Percentiles rank a stretch among this genome's conserved stretches.
Evolutionary conservation across 2,888 invertebrate species (phyloP).

Genomic region (Trypoxylon attenuatum): DNA sequence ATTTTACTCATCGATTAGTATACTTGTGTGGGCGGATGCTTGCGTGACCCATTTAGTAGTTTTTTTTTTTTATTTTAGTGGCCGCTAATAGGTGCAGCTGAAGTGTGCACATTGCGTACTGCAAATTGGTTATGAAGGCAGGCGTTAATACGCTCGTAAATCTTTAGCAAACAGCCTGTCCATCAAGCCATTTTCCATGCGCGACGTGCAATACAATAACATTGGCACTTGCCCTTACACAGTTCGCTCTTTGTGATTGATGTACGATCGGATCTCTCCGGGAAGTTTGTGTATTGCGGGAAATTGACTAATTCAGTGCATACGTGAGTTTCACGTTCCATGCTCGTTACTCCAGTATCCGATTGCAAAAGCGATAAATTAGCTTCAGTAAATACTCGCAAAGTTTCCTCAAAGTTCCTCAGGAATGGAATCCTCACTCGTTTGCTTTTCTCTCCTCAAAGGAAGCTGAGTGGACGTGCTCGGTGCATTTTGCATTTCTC

Average conservation of each 20-base stretch:
- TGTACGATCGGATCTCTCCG: neutral
- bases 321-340: neutral
- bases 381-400: too few species aligned
- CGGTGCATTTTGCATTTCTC: conserved; percentile 41
- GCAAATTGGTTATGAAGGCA: neutral
- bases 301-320: neutral
- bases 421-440: too few species aligned
- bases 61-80: neutral
- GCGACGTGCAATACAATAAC: neutral
- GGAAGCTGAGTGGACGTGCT: conserved; percentile 19
- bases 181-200: neutral
- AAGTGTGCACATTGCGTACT: neutral
- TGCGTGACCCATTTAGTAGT: too few species aligned
- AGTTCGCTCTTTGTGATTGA: neutral
- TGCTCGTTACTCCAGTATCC: neutral
- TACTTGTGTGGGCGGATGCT: too few species aligned
- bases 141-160: conserved; percentile 1
- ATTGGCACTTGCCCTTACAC: neutral
- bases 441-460: neutral
- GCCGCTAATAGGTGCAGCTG: neutral
- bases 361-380: neutral
- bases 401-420: too few species aligned
- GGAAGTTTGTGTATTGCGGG: neutral
- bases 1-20: too few species aligned
- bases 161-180: neutral